phyloP scores from a whole-genome alignment of 2,888 invertebrate species.

The Cataglyphis cursor region DNA sequence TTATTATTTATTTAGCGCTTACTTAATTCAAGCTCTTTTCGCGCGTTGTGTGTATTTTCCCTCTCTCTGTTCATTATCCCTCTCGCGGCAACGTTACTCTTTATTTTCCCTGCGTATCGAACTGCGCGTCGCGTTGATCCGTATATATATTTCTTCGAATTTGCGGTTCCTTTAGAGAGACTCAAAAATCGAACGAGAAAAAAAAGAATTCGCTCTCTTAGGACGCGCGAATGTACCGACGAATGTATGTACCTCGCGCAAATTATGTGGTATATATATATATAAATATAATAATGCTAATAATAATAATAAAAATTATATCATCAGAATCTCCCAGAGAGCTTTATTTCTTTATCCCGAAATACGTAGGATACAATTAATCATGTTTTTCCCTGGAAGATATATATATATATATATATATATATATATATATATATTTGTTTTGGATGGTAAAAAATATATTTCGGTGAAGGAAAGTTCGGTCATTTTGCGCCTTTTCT shows the following conservation, averaged over 20 bases:
- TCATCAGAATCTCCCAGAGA: not conserved
- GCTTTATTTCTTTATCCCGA: not conserved
- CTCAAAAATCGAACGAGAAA: not conserved
- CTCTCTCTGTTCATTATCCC: not conserved
- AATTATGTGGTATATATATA: not conserved
- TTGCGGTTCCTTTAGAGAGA: not conserved
- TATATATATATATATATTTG: not conserved
- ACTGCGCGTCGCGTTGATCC: not conserved
- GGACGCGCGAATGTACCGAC: not conserved
- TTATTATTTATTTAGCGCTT: constrained; percentile 36
- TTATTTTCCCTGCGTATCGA: not conserved
- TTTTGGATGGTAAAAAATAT: not conserved
- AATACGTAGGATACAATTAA: not conserved
- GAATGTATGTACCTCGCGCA: constrained; percentile 29
- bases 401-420: not conserved
- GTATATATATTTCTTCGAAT: not conserved
- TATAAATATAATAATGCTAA: not conserved
- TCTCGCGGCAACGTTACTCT: not conserved
- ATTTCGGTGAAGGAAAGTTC: not conserved
- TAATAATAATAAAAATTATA: constrained; percentile 32
- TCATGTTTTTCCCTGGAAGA: not conserved
- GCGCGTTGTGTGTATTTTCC: not conserved
- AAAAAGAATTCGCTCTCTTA: not conserved
- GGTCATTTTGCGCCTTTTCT: not conserved
- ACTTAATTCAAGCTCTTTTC: constrained; percentile 5